These are phyloP conservation scores for Apogon hyalosoma DNA, from an alignment of 2,797 vertebrate genomes.

Conservation along the genomic window DNA sequence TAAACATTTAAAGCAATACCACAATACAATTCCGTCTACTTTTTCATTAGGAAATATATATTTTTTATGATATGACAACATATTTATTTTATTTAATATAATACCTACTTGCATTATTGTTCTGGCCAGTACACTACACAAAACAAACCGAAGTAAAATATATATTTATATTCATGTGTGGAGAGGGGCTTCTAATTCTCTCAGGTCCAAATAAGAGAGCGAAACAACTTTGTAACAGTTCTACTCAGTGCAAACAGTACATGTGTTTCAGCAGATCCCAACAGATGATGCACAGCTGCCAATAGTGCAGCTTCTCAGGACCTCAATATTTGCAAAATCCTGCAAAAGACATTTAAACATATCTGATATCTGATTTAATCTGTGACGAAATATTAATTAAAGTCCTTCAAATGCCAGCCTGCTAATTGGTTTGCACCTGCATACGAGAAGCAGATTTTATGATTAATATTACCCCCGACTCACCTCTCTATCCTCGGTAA, in stretches of 20 bases:
- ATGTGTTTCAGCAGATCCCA: constrained; percentile 38
- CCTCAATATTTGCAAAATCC: constrained; percentile 86
- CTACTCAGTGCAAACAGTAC: constrained; percentile 5
- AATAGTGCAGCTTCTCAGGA: constrained; percentile 75
- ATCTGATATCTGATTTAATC: constrained; percentile 91
- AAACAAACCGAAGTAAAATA: too few relatives aligned
- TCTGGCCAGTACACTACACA: too few relatives aligned
- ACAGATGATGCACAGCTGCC: constrained; percentile 76
- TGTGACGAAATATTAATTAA: constrained; percentile 94
- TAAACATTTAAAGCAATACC: constrained; percentile 20
- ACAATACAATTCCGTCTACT: neutral
- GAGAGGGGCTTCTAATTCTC: too few relatives aligned
- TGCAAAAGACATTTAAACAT: constrained; percentile 91
- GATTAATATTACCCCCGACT: constrained; percentile 84
- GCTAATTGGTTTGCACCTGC: constrained; percentile 99
- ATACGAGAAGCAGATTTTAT: constrained; percentile 88
- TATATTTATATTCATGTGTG: too few relatives aligned
- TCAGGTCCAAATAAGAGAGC: neutral
- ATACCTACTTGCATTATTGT: too few relatives aligned
- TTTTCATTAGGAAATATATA: too few relatives aligned
- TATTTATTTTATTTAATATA: too few relatives aligned
- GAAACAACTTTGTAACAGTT: constrained; percentile 21
- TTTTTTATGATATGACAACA: too few relatives aligned
- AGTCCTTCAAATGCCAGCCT: constrained; percentile 94
- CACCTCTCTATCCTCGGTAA: constrained; percentile 82